Evolutionary conservation across 2,888 invertebrate species (phyloP).

Genomic region (Eilema caniola): DNA sequence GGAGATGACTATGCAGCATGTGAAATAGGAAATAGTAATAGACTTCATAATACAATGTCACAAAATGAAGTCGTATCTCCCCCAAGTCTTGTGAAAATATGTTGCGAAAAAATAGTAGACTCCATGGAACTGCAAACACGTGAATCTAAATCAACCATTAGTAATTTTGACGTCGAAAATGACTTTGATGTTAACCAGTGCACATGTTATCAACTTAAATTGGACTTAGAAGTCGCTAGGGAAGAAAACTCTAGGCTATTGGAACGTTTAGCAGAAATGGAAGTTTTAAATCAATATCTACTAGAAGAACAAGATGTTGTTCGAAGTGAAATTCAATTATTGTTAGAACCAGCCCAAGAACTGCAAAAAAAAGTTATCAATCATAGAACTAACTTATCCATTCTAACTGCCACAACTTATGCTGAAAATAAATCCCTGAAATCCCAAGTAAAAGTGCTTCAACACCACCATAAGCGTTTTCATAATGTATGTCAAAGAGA

Average conservation of each 20-base stretch:
- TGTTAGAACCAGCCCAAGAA: constrained; percentile 68
- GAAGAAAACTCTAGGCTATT: constrained; percentile 62
- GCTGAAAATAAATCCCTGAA: constrained; percentile 78
- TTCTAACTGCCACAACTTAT: constrained; percentile 78
- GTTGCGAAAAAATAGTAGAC: constrained; percentile 70
- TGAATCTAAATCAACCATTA: constrained; percentile 50
- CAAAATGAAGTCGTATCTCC: constrained; percentile 57
- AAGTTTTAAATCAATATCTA: constrained; percentile 61
- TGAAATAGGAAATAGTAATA: constrained; percentile 16
- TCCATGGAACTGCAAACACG: constrained; percentile 59
- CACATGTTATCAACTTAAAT: constrained; percentile 53
- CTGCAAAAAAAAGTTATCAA: constrained; percentile 75
- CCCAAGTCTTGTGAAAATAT: constrained; percentile 72
- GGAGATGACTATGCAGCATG: constrained; percentile 26
- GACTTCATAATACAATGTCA: constrained; percentile 20
- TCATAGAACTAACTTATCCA: constrained; percentile 78
- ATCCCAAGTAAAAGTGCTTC: constrained; percentile 75
- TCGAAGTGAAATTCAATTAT: constrained; percentile 66
- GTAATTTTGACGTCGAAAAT: constrained; percentile 39
- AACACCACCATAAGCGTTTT: constrained; percentile 75
- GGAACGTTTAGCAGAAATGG: constrained; percentile 54
- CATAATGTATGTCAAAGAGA: constrained; percentile 79
- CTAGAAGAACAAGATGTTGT: constrained; percentile 67
- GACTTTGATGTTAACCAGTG: constrained; percentile 46
- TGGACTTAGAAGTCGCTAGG: constrained; percentile 49